phyloP scores from a whole-genome alignment of 2,113 vertebrate species.

The Corythoichthys intestinalis region DNA sequence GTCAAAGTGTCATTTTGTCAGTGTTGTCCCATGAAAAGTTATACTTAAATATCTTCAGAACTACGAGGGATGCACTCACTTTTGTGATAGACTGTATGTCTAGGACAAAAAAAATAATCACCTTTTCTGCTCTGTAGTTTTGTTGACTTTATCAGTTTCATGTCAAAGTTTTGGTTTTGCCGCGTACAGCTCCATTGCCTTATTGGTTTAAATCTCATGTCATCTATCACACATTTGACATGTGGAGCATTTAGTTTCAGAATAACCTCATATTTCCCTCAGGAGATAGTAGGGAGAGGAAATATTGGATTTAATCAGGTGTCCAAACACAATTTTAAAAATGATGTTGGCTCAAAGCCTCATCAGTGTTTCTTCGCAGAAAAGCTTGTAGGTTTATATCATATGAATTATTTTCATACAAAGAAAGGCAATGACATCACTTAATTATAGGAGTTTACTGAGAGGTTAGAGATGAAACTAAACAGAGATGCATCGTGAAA shows the following conservation, averaged over 20 bases:
- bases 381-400: background rate
- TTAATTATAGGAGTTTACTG: background rate
- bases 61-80: no score
- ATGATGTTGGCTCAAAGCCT: background rate
- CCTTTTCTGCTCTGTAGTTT: background rate
- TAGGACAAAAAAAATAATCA: background rate
- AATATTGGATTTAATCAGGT: constrained; percentile 9
- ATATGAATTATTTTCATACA: background rate
- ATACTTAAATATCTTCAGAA: no score
- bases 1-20: no score
- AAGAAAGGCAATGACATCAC: background rate
- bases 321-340: background rate
- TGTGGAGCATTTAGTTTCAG: constrained; percentile 7
- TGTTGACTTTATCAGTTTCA: background rate
- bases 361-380: background rate
- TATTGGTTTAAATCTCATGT: constrained; percentile 2
- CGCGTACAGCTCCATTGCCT: background rate
- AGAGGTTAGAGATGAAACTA: constrained; percentile 2
- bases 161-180: constrained; percentile 1
- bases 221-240: constrained; percentile 6
- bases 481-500: constrained; percentile 2
- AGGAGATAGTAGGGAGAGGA: constrained; percentile 2
- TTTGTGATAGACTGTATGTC: background rate
- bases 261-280: constrained; percentile 3
- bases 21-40: no score